A percentile compares a stretch with the other conserved stretches of the same genome.
phyloP scores from a whole-genome alignment of 1,140 invertebrate species.

The Bombus waltoni region DNA sequence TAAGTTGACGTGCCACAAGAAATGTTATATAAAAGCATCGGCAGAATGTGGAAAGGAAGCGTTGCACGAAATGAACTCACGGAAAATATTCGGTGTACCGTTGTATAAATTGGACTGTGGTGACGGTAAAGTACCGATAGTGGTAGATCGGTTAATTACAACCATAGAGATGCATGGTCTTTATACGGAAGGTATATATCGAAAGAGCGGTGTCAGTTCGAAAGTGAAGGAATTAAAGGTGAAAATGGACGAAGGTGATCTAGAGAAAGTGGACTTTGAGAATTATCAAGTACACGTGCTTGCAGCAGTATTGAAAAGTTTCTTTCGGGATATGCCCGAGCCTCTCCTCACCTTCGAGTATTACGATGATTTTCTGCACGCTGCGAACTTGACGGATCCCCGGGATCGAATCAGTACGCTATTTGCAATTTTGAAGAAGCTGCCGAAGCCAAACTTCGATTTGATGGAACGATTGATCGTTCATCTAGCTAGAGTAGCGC shows the following conservation, averaged over 20 bases:
- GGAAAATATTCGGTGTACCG: slow-evolving; percentile 90
- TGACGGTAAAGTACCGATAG: slow-evolving; percentile 91
- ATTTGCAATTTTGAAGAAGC: slow-evolving; percentile 93
- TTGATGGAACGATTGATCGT: slow-evolving; percentile 96
- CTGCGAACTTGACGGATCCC: slow-evolving; percentile 91
- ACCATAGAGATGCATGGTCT: slow-evolving; percentile 96
- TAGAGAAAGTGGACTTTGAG: slow-evolving; percentile 87
- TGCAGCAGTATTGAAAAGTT: slow-evolving; percentile 95
- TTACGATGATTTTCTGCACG: slow-evolving; percentile 96
- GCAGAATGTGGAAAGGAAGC: slow-evolving; percentile 85
- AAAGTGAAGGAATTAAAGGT: slow-evolving; percentile 90
- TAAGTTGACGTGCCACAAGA: slow-evolving; percentile 97
- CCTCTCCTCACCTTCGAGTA: slow-evolving; percentile 96
- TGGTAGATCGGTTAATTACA: slow-evolving; percentile 93
- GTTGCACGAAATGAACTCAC: slow-evolving; percentile 81
- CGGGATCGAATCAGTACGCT: slow-evolving; percentile 93
- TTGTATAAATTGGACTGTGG: slow-evolving; percentile 89
- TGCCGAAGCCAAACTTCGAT: slow-evolving; percentile 95
- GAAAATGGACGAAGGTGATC: slow-evolving; percentile 89
- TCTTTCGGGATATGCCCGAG: slow-evolving; percentile 96
- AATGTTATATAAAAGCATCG: slow-evolving; percentile 91
- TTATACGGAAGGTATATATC: slow-evolving; percentile 96
- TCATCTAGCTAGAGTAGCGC: slow-evolving; percentile 94
- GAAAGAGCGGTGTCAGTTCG: slow-evolving; percentile 94
- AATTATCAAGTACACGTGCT: slow-evolving; percentile 94